These are phyloP conservation scores for Gobio gobio DNA, from an alignment of 2,113 vertebrate species.

Conservation along the genomic window DNA sequence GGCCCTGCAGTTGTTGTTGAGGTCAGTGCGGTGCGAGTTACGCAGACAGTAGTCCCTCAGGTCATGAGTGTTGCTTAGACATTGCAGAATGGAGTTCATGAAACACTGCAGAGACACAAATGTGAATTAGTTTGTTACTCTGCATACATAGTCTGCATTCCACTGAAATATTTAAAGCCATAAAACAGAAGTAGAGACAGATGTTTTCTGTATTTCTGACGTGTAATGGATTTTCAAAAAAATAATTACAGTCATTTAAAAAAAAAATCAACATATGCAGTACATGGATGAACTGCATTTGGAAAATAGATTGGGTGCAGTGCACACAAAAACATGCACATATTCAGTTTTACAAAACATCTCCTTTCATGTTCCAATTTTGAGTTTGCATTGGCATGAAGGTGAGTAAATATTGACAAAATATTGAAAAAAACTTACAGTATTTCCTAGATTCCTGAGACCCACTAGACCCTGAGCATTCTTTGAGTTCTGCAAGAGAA, in stretches of 20 bases:
- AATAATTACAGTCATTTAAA: no score
- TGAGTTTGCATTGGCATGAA: neutral
- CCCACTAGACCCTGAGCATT: constrained; percentile 90
- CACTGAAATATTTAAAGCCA: neutral
- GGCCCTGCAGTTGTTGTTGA: constrained; percentile 80
- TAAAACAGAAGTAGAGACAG: neutral
- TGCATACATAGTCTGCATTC: neutral
- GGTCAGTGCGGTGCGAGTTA: constrained; percentile 83
- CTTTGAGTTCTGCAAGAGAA: constrained; percentile 84
- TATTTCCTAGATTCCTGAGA: constrained; percentile 93
- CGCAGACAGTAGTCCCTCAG: constrained; percentile 93
- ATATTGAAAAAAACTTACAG: constrained; percentile 77
- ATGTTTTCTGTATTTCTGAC: neutral
- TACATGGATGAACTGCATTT: no score
- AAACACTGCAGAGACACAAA: constrained; percentile 83
- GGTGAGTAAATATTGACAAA: neutral
- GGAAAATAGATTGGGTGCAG: no score
- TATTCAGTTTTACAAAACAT: neutral
- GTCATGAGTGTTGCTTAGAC: constrained; percentile 93
- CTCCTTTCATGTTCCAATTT: neutral
- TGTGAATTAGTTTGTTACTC: neutral
- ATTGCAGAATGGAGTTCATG: constrained; percentile 98
- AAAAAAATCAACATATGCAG: no score
- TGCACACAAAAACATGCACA: no score
- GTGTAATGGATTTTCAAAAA: no score